Base-by-base conservation (phyloP, 2,888 invertebrate genomes). In the Scaeva pyrastri region DNA sequence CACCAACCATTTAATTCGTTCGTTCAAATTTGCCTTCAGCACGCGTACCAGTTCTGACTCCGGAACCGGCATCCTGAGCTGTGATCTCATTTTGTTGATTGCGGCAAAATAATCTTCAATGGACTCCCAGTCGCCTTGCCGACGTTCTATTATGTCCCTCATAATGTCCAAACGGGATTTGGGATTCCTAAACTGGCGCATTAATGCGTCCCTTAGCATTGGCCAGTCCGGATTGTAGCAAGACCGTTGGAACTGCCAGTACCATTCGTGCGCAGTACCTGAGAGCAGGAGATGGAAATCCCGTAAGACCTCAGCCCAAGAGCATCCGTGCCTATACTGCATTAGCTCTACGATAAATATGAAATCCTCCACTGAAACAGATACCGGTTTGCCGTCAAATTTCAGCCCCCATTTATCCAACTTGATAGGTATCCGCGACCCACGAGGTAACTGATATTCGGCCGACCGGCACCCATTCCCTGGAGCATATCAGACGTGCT, bases 141-240 rank as follows among this genome's bases (percentile, higher is more conserved):
- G 16, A 2, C 74, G 43, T 6, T 64, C 52, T 31, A 64, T 64
- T 0, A 73, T 50, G 0, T 74, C 74, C 1, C 74, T 11, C n/a
- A 74, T 55, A 0, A 74, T 16, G 2, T 74, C 62, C 0, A 72
- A 36, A 19, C 58, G 58, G 4, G 60, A 48, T 19, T 72, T 72
- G 0, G 48, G 36, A 2, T 39, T 39, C 5, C 60, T 19, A 11
- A 39, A 60, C 10, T 39, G 39, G 1, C 39, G 16, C 60, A 60
- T 39, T 6, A 60, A 14, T 0, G 60, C 60, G 21, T 62, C 73
- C 0, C 50, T 36, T 1, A 73, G n/a, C 2, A n/a, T 52, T n/a
- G 73, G 60, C 60, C 73, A 73, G 0, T 73, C 73, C 0, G 43
- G 45, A 7, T 31, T 26, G 19, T 16, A 52, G 12, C 45, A 31